These are phyloP conservation scores for Aphaenogaster ashmeadi DNA, from an alignment of 1,140 invertebrate genomes.

Conservation along the genomic window DNA sequence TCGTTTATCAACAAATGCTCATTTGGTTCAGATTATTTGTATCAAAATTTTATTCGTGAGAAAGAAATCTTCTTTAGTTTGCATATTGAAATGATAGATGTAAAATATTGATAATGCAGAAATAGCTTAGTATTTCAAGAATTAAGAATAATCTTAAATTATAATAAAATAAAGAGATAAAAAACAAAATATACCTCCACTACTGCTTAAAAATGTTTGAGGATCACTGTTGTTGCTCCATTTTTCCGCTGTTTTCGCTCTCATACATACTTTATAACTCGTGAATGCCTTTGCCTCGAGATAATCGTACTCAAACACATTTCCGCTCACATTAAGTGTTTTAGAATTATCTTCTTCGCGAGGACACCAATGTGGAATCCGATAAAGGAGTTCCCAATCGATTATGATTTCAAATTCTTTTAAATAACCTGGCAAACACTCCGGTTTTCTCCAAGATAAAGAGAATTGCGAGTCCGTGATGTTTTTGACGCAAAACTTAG, in stretches of 20 bases:
- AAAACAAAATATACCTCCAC: slow-evolving; percentile 65
- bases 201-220: slow-evolving; percentile 54
- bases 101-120: not conserved
- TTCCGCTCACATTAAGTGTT: slow-evolving; percentile 27
- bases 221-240: slow-evolving; percentile 75
- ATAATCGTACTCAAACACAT: slow-evolving; percentile 54
- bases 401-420: slow-evolving; percentile 75
- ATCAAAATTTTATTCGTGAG: not conserved
- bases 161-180: not conserved
- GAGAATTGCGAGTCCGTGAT: slow-evolving; percentile 73
- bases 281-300: slow-evolving; percentile 71
- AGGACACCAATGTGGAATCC: slow-evolving; percentile 73
- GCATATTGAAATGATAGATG: no score
- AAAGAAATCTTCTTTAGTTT: not conserved
- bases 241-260: slow-evolving; percentile 78
- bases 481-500: slow-evolving; percentile 55
- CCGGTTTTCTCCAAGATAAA: slow-evolving; percentile 80
- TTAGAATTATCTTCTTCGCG: not conserved
- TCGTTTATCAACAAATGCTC: not conserved
- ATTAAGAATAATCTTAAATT: slow-evolving; percentile 15
- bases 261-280: slow-evolving; percentile 75
- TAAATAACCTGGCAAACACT: slow-evolving; percentile 76
- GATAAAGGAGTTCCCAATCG: slow-evolving; percentile 69
- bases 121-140: not conserved
- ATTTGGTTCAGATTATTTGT: not conserved